These are phyloP conservation scores for Poecilia gillii DNA, from an alignment of 2,797 vertebrate species.

Conservation along the genomic window DNA sequence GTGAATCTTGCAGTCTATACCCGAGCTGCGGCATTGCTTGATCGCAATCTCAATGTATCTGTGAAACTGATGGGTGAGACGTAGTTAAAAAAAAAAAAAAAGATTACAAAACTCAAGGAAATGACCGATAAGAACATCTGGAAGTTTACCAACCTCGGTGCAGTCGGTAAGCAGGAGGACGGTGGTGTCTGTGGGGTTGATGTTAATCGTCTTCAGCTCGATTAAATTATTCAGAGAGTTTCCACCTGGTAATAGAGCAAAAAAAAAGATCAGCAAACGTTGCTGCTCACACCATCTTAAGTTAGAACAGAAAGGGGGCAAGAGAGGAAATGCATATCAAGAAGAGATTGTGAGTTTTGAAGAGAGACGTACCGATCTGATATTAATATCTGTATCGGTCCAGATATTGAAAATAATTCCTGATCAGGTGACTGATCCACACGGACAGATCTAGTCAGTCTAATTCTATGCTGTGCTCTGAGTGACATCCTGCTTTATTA, in stretches of 20 bases:
- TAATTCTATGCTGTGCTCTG: too few species aligned
- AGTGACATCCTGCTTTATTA: too few species aligned
- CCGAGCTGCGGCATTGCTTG: constrained; percentile 98
- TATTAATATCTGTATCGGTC: too few species aligned
- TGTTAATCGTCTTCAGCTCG: constrained; percentile 96
- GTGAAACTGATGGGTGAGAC: constrained; percentile 86
- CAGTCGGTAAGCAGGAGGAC: constrained; percentile 93
- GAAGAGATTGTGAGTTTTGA: background rate
- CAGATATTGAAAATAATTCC: too few species aligned
- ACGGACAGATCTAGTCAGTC: too few species aligned
- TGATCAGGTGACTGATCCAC: too few species aligned
- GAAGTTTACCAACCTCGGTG: constrained; percentile 84
- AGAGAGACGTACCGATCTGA: too few species aligned
- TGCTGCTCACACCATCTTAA: background rate
- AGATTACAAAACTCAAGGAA: background rate
- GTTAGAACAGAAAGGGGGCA: background rate
- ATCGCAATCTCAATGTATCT: constrained; percentile 95
- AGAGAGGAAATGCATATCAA: background rate
- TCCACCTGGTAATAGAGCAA: constrained; percentile 82
- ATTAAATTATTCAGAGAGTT: constrained; percentile 97
- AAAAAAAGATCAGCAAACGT: background rate
- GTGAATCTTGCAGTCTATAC: constrained; percentile 98
- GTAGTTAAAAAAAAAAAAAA: background rate
- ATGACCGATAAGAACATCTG: background rate
- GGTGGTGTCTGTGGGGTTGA: constrained; percentile 94